Evolutionary conservation across 2,888 invertebrate genomes (phyloP).

Genomic region (Seira sanloemensis): DNA sequence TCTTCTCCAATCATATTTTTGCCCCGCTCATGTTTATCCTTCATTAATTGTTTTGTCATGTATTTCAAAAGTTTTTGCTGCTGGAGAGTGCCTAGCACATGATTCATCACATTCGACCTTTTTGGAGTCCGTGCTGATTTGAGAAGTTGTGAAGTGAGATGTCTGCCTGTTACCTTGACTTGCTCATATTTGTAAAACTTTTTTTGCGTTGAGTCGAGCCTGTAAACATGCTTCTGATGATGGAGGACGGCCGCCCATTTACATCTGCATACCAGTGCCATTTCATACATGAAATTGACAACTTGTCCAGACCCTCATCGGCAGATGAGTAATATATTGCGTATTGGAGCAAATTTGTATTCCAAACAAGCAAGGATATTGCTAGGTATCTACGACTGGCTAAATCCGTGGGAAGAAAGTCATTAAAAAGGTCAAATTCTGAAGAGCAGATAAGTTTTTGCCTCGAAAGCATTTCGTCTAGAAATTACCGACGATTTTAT

Average conservation of each 20-base stretch:
- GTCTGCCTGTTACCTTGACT: not conserved
- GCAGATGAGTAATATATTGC: not conserved
- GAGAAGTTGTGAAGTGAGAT: no score
- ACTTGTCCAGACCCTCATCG: not conserved
- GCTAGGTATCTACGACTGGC: no score
- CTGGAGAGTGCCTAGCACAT: not conserved
- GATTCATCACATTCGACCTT: constrained; percentile 1
- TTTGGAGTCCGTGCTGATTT: not conserved
- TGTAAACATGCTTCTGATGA: not conserved
- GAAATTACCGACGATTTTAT: no score
- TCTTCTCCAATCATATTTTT: no score
- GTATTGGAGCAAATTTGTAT: no score
- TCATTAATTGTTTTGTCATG: no score
- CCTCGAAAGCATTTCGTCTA: no score
- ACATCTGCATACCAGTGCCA: constrained; percentile 4
- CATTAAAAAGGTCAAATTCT: not conserved
- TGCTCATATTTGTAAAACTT: not conserved
- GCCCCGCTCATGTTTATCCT: no score
- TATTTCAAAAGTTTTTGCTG: no score
- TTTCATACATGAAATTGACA: no score
- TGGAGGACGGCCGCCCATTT: not conserved
- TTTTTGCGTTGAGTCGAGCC: not conserved
- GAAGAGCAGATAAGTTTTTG: no score
- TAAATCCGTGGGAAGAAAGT: not conserved
- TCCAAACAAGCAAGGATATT: no score